These are phyloP conservation scores for Amia ocellicauda DNA, from an alignment of 2,113 vertebrate genomes.

Conservation along the genomic window DNA sequence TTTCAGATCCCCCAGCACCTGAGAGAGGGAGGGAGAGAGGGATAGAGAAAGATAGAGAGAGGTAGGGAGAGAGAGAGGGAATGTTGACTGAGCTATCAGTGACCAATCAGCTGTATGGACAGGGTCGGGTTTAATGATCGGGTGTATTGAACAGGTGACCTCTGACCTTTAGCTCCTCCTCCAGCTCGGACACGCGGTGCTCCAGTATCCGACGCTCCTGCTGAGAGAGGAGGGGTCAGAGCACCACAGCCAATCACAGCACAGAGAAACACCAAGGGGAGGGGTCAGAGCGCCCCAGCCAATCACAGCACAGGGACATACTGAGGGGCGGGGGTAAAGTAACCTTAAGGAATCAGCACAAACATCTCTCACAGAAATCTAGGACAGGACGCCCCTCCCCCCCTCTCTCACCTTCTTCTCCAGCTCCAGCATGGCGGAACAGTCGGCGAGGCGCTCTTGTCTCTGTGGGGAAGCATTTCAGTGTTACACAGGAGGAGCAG, in stretches of 20 bases:
- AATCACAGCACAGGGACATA: too few species aligned
- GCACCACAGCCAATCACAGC: background rate
- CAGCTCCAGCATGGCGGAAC: slow-evolving; percentile 68
- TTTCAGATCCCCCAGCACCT: slow-evolving; percentile 92
- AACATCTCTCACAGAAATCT: too few species aligned
- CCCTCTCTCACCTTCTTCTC: slow-evolving; percentile 69
- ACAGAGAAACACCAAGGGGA: background rate
- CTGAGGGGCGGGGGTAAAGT: background rate
- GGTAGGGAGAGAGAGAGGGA: background rate
- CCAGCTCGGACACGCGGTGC: slow-evolving; percentile 69
- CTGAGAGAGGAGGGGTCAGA: slow-evolving; percentile 14
- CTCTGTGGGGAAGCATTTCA: slow-evolving; percentile 62
- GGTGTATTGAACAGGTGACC: too few species aligned
- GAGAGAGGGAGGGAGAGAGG: slow-evolving; percentile 30
- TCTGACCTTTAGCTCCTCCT: slow-evolving; percentile 76
- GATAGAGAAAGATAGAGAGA: background rate
- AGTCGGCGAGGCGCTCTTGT: slow-evolving; percentile 73
- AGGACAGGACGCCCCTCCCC: too few species aligned
- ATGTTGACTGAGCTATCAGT: too few species aligned
- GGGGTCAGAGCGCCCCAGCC: too few species aligned
- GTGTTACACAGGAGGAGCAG: too few species aligned
- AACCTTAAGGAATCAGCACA: background rate
- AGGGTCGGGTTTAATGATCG: too few species aligned
- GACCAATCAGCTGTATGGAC: too few species aligned
- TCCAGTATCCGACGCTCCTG: slow-evolving; percentile 71